Base-by-base conservation (phyloP, 2,888 invertebrate species). In the Poecilobothrus nobilitatus region DNA sequence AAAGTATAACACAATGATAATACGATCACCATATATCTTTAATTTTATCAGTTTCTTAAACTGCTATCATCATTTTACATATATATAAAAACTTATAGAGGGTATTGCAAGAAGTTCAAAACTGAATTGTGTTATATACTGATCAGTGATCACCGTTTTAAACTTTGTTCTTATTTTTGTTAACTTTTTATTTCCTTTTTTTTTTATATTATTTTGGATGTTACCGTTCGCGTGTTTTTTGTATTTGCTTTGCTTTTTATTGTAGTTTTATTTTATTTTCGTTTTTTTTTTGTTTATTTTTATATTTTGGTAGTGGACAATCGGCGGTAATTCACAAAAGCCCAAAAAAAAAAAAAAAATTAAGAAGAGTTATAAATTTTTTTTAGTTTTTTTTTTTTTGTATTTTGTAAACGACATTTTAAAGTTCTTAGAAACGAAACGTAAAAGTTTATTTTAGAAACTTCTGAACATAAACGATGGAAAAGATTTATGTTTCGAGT, bases 271-370 rank as follows among this genome's bases (percentile, higher is more conserved):
- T 37, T 37, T 37, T 37, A 37, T 37, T 37, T 37, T 8, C 37
- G 10, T 37, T 37, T 37, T 37, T 37, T 37, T 37, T 37, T 41
- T 41, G 15, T 41, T 41, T 27, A 27, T 37, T 10, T 37, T 53
- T 53, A 15, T 2, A 53, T 18, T 53, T 53, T 53, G 12, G 27
- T 27, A 15, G 53, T 53, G 53, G 53, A 53, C 53, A 53, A 53
- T 53, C 53, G 53, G 53, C 53, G 53, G 53, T 53, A 53, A 53
- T 53, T 53, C 53, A 53, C 53, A 53, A 53, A 53, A 53, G 53
- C 53, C 53, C 53, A 15, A 53, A 53, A 53, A 44, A 44, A 44
- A 9, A 44, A 44, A 44, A 12, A 53, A 18, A 53, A 15, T 53
- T n/a, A 53, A 53, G 53, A 53, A 53, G n/a, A 53, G 53, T 4